Evolutionary conservation across 2,888 invertebrate genomes (phyloP).

Genomic region (Luperina nickerlii): DNA sequence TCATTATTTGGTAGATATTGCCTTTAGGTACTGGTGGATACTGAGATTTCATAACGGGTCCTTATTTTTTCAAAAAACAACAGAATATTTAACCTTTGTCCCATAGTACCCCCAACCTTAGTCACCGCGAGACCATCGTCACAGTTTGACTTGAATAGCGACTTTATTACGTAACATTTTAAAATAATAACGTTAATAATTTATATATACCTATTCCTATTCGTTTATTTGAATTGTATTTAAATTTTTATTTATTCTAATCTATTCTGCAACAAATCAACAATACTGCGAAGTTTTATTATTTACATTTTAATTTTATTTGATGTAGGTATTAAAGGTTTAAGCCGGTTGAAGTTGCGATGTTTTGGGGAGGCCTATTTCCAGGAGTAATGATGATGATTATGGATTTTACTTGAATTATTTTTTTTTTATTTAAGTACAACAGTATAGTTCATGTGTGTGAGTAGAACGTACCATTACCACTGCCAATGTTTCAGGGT

Average conservation of each 20-base stretch:
- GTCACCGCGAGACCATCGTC: background rate
- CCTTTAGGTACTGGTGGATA: background rate
- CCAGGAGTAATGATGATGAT: background rate
- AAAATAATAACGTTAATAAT: background rate
- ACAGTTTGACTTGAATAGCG: background rate
- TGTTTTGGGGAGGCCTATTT: background rate
- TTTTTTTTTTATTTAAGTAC: background rate
- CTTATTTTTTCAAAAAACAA: background rate
- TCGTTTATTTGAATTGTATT: background rate
- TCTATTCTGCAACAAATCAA: background rate
- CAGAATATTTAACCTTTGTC: background rate
- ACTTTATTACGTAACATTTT: background rate
- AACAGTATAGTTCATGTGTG: background rate
- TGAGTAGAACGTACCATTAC: background rate
- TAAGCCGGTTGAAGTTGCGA: too few species aligned
- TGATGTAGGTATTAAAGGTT: too few species aligned
- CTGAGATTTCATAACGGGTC: too few species aligned
- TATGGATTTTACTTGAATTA: background rate
- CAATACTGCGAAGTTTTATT: background rate
- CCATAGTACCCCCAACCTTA: background rate
- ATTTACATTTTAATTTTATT: background rate
- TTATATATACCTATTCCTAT: background rate
- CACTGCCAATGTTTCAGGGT: slow-evolving; percentile 86
- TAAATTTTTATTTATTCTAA: background rate
- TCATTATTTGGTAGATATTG: background rate